Base-by-base conservation (phyloP, 2,888 invertebrate species). In the Agapetus fuscipes region DNA sequence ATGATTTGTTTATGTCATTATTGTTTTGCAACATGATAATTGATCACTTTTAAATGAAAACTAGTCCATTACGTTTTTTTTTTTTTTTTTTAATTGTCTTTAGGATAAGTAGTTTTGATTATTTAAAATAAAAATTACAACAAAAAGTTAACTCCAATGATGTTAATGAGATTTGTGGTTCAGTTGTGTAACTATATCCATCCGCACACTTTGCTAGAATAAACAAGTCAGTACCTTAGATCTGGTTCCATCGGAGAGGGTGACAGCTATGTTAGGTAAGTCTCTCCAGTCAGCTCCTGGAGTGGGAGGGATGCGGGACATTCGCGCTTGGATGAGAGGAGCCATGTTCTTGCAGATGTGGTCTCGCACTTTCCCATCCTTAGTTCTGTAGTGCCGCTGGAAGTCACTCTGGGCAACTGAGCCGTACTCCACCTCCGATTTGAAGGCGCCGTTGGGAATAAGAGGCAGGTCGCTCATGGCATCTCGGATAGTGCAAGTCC, bases 261-360 rank as follows among this genome's bases (percentile, higher is more conserved):
- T 60, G 0, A 85, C 73, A 3, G 72, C 72, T 42, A 83, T 73
- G 54, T 90, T 90, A 1, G 90, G 89, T 15, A 90, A 64, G 58
- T 88, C 87, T 29, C 89, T 68, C 90, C 90, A 90, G 58, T 90
- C 89, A 0, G 85, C 79, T 1, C 86, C 88, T 0, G 79, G 74
- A 2, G 70, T 66, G 1, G 76, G 73, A 1, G 89, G 89, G 39
- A 90, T 78, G 45, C 83, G 72, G 14, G 72, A 63, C 54, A 90
- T 86, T 38, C 89, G 71, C 1, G 83, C 83, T 57, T 79, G 82
- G 2, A 87, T 82, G 20, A 89, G 59, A 1, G 83, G 74, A 24
- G 81, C 79, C 84, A 89, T 84, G 52, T 85, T 83, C 56, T 88
- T 89, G 56, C 86, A 87, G 43, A 87, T 74, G 53, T 90, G 89